Evolutionary conservation across 2,113 vertebrate species (phyloP).

Genomic region (Amazona vittata): DNA sequence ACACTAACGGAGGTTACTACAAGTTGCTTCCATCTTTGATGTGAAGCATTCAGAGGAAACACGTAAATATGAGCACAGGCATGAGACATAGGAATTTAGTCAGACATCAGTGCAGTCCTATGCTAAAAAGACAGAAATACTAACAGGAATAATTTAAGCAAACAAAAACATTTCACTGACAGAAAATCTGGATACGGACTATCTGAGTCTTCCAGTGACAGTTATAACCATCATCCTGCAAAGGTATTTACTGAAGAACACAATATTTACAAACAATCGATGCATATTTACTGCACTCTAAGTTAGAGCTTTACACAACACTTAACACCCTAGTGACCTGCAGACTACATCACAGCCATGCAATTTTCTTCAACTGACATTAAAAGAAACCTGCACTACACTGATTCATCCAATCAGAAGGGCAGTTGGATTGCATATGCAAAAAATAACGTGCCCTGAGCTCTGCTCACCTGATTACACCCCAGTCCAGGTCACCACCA

Average conservation of each 20-base stretch:
- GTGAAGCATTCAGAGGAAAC: not conserved
- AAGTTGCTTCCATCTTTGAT: not conserved
- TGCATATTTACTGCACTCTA: not conserved
- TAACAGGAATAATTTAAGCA: not conserved
- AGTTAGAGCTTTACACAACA: not conserved
- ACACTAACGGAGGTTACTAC: not conserved
- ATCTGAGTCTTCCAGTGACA: not conserved
- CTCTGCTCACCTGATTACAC: not conserved
- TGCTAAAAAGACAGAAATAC: not conserved
- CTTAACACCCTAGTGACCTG: not conserved
- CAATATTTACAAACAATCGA: not conserved
- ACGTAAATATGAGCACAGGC: fast-evolving
- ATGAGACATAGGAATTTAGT: not conserved
- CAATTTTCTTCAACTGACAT: not conserved
- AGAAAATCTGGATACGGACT: not conserved
- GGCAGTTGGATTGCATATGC: not conserved
- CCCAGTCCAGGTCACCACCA: not conserved
- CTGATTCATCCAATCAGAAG: not conserved
- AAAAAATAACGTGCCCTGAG: fast-evolving
- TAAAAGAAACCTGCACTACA: not conserved
- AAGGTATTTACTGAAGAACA: not conserved
- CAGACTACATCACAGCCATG: fast-evolving
- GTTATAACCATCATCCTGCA: not conserved
- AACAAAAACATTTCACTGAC: not conserved
- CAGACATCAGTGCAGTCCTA: fast-evolving